Evolutionary conservation across 64 coral and sea anemone genomes (phyloP), one percentile per base, ranked within the genome.

Genomic region (Stichodactyla helianthus): DNA sequence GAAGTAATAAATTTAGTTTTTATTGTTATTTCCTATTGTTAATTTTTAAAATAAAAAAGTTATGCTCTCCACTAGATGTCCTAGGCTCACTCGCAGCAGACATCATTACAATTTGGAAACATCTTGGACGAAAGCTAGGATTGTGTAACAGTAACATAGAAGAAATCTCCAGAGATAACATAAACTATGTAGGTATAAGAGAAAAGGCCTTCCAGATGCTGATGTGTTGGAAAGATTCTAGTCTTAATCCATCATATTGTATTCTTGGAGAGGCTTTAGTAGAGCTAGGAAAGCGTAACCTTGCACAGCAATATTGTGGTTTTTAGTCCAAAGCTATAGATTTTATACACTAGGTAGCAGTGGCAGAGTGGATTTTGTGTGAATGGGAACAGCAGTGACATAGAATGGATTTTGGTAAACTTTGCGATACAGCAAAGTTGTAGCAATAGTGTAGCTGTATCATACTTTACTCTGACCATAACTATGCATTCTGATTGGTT

Each of bases 171-270:
- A 64, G 56, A 11, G 94, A 96, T 61, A 57, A 93, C 71, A 50
- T 93, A 2, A 86, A 90, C 52, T 96, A 89, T 57, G 18, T 13
- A 6, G 80, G 59, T 12, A 84, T 93, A n/a, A 54, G 19, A 53
- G 94, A 96, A 28, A 85, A 96, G 76, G 79, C 90, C 15, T 87
- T 87, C 54, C 88, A 84, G 79, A 96, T 96, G 94, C 51, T 96
- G 6, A 26, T 92, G 27, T 82, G 67, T 14, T 96, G 94, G 94
- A 54, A 59, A 14, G 85, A 96, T 25, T 81, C 44, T 50, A 79
- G 55, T 9, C 19, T 77, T 18, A 59, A 52, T 54, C 54, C 82
- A 53, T 92, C 90, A 81, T 88, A 82, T 53, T 0, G 7, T 84
- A 55, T 51, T 28, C 82, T 96, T 26, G 82, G 91, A 76, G 70